Evolutionary conservation across 2,113 vertebrate genomes (phyloP), one percentile per base, ranked within the genome.

Genomic region (Pontoporia blainvillei): DNA sequence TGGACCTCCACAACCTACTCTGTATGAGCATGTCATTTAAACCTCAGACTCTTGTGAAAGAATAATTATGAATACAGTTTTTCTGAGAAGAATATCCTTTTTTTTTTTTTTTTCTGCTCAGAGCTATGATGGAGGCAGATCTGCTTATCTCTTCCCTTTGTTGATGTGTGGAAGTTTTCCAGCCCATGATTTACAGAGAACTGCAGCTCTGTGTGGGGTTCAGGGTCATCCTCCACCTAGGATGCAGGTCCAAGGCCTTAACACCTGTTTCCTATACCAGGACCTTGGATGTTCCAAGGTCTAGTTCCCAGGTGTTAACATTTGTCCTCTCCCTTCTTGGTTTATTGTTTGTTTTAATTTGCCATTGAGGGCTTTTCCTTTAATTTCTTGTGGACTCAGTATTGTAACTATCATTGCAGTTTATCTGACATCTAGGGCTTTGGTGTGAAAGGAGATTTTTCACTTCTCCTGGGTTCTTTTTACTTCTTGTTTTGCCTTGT

Each of bases 331-430:
- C 1, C 20, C 83, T 54, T 83, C 46, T 61, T 78, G 62, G 72
- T 39, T 78, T 66, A 31, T 39, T 87, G 23, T 62, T 91, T 34
- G 72, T 86, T 93, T 97, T 59, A 57, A 72, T 62, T 49, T 90
- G 34, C 31, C 18, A 15, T 12, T 61, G 57, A 79, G 31, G 36
- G 8, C 31, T 69, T 69, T 94, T 88, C 78, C 20, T 83, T 93
- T 46, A 59, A 66, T 86, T 62, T 87, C 75, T 81, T 87, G 13
- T 44, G 21, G 81, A 41, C 52, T 90, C 34, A 41, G 52, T 34
- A 34, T 76, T 46, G 6, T 36, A 15, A n/a, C 25, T 61, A 6
- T 62, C 25, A 34, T n/a, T 69, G 62, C 12, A 67, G 21, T 27
- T 66, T 82, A 6, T 76, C 46, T 82, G 78, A 86, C 81, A 49